Evolutionary conservation across 2,797 vertebrate species (phyloP).

Genomic region (Urosaurus nigricauda): DNA sequence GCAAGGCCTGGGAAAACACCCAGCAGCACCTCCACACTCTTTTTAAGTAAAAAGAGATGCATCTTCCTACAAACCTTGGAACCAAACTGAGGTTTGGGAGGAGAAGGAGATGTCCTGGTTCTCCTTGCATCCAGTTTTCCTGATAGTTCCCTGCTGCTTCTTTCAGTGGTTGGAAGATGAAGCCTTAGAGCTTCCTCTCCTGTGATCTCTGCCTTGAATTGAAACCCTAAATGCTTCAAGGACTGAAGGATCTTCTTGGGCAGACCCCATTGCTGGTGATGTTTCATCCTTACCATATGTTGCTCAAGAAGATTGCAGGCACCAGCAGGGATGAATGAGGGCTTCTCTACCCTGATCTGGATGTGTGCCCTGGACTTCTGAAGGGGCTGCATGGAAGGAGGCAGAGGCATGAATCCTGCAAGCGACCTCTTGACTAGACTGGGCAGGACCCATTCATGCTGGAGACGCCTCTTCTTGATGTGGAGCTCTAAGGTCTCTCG

Average conservation of each 20-base stretch:
- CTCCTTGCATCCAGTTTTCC: background rate
- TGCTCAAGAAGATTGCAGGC: background rate
- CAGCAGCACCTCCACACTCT: background rate
- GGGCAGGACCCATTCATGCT: conserved; percentile 67
- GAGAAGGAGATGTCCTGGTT: background rate
- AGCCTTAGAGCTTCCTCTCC: background rate
- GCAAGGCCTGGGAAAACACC: too few relatives aligned
- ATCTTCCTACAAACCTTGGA: background rate
- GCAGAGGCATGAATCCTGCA: conserved; percentile 48
- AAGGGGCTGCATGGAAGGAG: background rate
- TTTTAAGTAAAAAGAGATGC: background rate
- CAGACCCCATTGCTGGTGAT: background rate
- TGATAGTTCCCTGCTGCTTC: background rate
- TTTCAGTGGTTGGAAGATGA: background rate
- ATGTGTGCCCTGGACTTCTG: background rate
- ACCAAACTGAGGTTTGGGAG: too few relatives aligned
- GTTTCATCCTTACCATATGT: background rate
- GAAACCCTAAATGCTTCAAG: background rate
- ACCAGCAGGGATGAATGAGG: background rate
- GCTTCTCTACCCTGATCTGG: background rate
- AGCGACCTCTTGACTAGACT: conserved; percentile 59
- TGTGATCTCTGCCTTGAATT: accelerated
- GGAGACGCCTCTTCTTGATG: conserved; percentile 59
- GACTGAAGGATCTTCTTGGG: background rate
- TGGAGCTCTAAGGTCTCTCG: conserved; percentile 58